A percentile compares a stretch with the other conserved stretches of the same genome.
phyloP scores from a whole-genome alignment of 2,888 invertebrate species.

The Apotomis betuletana region DNA sequence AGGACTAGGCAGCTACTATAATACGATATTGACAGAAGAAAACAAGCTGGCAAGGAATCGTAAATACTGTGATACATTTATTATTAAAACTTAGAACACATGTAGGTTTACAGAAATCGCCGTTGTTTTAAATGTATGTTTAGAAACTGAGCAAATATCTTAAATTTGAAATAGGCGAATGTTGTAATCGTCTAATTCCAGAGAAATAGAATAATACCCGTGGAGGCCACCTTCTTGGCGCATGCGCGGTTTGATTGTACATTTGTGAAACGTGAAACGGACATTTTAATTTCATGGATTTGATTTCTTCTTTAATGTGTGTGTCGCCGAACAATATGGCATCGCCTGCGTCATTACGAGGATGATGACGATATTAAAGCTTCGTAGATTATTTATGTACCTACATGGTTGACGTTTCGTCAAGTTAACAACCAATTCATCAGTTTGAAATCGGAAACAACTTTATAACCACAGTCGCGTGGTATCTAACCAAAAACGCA shows the following conservation, averaged over 20 bases:
- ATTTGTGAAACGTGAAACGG: constrained; percentile 55
- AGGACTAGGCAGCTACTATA: not conserved
- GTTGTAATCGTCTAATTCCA: constrained; percentile 76
- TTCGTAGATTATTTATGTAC: not conserved
- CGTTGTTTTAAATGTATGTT: constrained; percentile 63
- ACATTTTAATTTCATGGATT: constrained; percentile 49
- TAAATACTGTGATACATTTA: constrained; percentile 26
- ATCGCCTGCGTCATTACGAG: constrained; percentile 20
- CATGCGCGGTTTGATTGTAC: constrained; percentile 48
- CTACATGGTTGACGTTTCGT: too few species aligned
- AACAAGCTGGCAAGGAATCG: constrained; percentile 29
- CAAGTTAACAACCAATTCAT: too few species aligned
- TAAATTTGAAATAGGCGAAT: constrained; percentile 64
- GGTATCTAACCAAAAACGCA: too few species aligned
- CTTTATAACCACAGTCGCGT: too few species aligned
- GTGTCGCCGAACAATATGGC: constrained; percentile 13
- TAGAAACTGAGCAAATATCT: constrained; percentile 69
- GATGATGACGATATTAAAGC: not conserved
- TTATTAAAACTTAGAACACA: constrained; percentile 24
- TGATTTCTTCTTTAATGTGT: constrained; percentile 40
- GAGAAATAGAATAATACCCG: constrained; percentile 67
- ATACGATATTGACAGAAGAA: constrained; percentile 10
- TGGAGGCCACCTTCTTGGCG: constrained; percentile 62
- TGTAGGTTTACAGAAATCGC: constrained; percentile 46
- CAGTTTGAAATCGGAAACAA: too few species aligned